These are phyloP conservation scores for Antitype chi DNA, from an alignment of 2,888 invertebrate species.

Conservation along the genomic window DNA sequence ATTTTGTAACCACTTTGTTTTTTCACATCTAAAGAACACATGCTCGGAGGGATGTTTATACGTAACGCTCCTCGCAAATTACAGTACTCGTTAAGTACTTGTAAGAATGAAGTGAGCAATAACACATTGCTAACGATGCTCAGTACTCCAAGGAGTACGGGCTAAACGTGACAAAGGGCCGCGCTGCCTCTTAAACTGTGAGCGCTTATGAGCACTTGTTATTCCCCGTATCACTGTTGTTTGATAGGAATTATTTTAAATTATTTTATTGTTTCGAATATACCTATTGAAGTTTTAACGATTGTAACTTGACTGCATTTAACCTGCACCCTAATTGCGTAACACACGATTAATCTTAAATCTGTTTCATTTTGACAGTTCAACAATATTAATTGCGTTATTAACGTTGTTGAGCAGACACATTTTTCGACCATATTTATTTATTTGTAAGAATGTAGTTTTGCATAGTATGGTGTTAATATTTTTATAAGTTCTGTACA, in stretches of 20 bases:
- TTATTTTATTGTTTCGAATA: neutral
- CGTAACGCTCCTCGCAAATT: conserved; percentile 71
- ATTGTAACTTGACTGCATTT: neutral
- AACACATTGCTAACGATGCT: conserved; percentile 79
- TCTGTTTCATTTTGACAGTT: too few relatives aligned
- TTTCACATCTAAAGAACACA: conserved; percentile 60
- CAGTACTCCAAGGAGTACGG: conserved; percentile 65
- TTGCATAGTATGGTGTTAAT: too few relatives aligned
- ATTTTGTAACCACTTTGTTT: conserved; percentile 44
- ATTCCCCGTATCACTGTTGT: conserved; percentile 56
- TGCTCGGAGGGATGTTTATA: conserved; percentile 66
- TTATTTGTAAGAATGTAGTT: too few relatives aligned
- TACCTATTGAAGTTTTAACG: neutral
- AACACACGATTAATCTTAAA: too few relatives aligned
- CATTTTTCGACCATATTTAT: too few relatives aligned
- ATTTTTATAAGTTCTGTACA: too few relatives aligned
- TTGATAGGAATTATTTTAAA: conserved; percentile 28
- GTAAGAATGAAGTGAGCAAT: conserved; percentile 80
- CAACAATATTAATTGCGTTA: too few relatives aligned
- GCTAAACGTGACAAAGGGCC: conserved; percentile 76
- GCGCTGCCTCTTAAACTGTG: conserved; percentile 70
- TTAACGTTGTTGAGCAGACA: too few relatives aligned
- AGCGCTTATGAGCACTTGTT: conserved; percentile 69
- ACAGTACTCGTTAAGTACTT: conserved; percentile 69
- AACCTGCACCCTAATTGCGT: too few relatives aligned